A percentile compares a stretch with the other conserved stretches of the same genome.
Conservation (phyloP, 2,888 invertebrate species). For the Timema cristinae region DNA sequence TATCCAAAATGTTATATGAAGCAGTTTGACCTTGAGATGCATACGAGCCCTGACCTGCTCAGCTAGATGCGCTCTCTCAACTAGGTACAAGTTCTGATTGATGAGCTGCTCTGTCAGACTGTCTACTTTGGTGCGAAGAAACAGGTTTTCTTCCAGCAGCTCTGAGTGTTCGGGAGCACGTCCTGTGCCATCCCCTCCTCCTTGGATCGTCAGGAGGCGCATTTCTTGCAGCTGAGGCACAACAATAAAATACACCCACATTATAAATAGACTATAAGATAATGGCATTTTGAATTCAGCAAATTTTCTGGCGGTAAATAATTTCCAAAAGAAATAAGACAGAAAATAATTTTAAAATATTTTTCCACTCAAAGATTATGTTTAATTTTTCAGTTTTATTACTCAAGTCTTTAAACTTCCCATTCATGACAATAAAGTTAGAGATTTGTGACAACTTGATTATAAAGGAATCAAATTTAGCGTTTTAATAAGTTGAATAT, state of each 20-base stretch:
- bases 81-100: conserved; percentile 65
- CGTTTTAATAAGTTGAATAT: no score
- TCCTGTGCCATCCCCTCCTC: conserved; percentile 34
- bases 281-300: not conserved
- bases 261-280: not conserved
- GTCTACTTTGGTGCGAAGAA: conserved; percentile 57
- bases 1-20: no score
- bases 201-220: conserved; percentile 58
- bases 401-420: no score
- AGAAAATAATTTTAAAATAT: no score
- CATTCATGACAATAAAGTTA: no score
- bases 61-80: conserved; percentile 64
- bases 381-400: no score
- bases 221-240: conserved; percentile 49
- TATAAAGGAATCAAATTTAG: no score
- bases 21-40: conserved; percentile 46
- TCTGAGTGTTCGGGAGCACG: conserved; percentile 49
- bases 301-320: no score
- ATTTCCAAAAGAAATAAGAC: no score
- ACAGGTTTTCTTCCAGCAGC: conserved; percentile 50
- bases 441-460: no score
- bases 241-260: not conserved
- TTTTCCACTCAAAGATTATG: no score
- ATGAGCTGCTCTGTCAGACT: conserved; percentile 62
- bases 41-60: conserved; percentile 67